These are phyloP conservation scores for Spilarctia lutea DNA, from an alignment of 2,888 invertebrate species.

Conservation along the genomic window DNA sequence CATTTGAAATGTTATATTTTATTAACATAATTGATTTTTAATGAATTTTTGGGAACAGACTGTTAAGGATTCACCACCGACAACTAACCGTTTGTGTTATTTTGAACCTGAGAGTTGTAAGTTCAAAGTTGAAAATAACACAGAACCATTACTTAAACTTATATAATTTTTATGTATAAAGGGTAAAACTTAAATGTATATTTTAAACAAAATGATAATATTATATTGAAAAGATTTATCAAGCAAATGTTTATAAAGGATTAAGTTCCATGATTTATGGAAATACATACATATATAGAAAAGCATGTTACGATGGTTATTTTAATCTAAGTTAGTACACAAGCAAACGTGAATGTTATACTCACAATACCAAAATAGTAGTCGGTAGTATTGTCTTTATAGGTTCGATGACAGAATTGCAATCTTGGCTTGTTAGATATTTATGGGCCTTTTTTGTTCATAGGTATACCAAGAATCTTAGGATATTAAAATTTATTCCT, in stretches of 20 bases:
- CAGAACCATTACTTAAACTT: no score
- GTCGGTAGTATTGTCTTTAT: background rate
- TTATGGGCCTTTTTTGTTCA: background rate
- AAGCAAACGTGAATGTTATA: background rate
- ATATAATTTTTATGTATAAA: no score
- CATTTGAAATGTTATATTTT: constrained; percentile 1
- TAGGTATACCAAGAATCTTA: background rate
- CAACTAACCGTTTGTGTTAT: background rate
- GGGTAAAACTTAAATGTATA: background rate
- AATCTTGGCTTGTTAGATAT: background rate
- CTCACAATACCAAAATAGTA: background rate
- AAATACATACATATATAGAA: background rate
- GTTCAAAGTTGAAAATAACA: no score
- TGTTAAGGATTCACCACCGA: background rate
- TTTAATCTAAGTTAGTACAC: background rate
- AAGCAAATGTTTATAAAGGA: background rate
- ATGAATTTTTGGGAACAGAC: background rate
- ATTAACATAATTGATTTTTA: constrained; percentile 4
- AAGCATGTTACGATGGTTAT: background rate
- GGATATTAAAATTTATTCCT: background rate
- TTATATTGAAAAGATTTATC: background rate
- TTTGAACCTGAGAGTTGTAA: no score
- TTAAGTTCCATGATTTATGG: background rate
- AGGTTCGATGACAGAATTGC: background rate
- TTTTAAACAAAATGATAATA: background rate